Evolutionary conservation across 2,888 invertebrate genomes (phyloP), one percentile per base, ranked within the genome.

Genomic region (Tolmerus cingulatus): DNA sequence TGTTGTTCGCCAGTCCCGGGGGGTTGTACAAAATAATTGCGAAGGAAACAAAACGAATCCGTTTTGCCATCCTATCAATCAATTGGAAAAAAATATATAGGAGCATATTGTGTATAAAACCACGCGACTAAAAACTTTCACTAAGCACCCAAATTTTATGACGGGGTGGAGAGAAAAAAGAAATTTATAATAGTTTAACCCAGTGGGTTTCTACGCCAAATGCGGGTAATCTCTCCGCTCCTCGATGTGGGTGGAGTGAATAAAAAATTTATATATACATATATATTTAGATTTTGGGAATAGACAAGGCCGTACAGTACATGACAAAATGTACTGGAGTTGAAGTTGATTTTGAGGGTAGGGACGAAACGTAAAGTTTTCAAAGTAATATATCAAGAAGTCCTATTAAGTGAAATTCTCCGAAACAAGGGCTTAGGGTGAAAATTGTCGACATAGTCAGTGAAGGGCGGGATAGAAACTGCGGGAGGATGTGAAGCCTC

Each of bases 351-450:
- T 66, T 66, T 66, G 66, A 23, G 66, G 66, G 66, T 23, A 23
- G 66, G 66, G 19, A 19, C 66, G 66, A 23, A 66, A 23, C 23
- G 66, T 27, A 84, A 84, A 84, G 46, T 84, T 84, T 84, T 34
- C 57, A 84, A 74, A 57, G 84, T 74, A 84, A 84, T 84, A 84
- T 84, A 84, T 84, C 74, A 84, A 84, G 84, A 40, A 66, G 66
- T 84, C 74, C 84, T 84, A 84, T 84, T 84, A 66, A 84, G 84
- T 84, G 84, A 84, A 84, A 84, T 84, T 84, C 66, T 84, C 66
- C 40, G 84, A 84, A 84, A 84, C 84, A 84, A 84, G 84, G 84
- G 84, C 74, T 84, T 84, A 84, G 66, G 74, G 84, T 30, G 84
- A 84, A 84, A 84, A 84, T 84, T 66, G 84, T 84, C 74, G 84